Evolutionary conservation across 2,888 invertebrate genomes (phyloP).

Genomic region (Blera fallax): DNA sequence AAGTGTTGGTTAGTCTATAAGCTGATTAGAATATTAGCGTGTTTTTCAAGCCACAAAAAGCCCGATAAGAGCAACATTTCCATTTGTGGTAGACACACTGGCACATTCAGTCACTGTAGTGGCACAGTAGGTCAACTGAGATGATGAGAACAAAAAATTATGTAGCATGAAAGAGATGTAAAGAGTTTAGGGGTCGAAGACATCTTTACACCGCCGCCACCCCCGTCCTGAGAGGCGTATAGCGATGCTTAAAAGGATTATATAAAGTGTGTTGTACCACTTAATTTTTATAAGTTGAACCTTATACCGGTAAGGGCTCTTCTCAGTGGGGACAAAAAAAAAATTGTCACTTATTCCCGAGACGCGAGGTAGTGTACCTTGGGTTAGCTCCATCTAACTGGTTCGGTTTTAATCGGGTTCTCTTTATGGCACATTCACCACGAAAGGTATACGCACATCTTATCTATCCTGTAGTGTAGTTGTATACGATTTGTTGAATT

Average conservation of each 20-base stretch:
- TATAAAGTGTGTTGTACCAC: conserved; percentile 67
- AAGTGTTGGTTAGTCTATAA: conserved; percentile 40
- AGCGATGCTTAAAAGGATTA: conserved; percentile 45
- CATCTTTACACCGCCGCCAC: conserved; percentile 47
- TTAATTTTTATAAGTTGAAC: conserved; percentile 54
- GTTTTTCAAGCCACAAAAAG: conserved; percentile 10
- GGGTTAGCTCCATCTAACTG: not conserved
- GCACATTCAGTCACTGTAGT: conserved; percentile 45
- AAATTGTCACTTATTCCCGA: conserved; percentile 1
- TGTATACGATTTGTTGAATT: conserved; percentile 56
- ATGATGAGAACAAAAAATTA: conserved; percentile 33
- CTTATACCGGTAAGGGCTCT: conserved; percentile 41
- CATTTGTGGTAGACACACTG: conserved; percentile 54
- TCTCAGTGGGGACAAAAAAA: conserved; percentile 21
- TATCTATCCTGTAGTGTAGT: conserved; percentile 18
- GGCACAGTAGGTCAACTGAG: conserved; percentile 70
- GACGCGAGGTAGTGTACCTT: not conserved
- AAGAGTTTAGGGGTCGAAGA: conserved; percentile 65
- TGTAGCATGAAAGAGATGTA: conserved; percentile 38
- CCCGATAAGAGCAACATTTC: conserved; percentile 44
- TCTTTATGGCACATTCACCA: not conserved
- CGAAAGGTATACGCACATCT: not conserved
- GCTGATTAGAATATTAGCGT: conserved; percentile 30
- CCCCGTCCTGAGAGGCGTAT: conserved; percentile 9
- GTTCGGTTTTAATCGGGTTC: not conserved